Evolutionary conservation across 2,113 vertebrate species (phyloP), one percentile per base, ranked within the genome.

Genomic region (Monopterus albus): DNA sequence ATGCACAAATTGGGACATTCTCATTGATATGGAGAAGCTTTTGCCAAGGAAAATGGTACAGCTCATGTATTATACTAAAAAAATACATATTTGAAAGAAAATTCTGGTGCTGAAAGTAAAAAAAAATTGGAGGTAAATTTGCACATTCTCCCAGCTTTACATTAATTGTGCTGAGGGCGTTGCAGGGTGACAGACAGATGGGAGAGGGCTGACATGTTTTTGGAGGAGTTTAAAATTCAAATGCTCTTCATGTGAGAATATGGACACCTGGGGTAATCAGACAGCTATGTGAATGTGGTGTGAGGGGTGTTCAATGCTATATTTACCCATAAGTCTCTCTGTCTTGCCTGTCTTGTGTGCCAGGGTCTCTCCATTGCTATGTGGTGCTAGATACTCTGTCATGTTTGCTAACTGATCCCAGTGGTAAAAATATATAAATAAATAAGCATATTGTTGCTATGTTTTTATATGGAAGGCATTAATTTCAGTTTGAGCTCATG

Each of bases 181-280:
- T 31, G 73, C 66, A 15, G 80, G 79, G 80, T 89, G 89, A 89
- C 89, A 88, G 86, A 69, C 87, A 87, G 84, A 78, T 78, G 75
- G 76, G 71, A 3, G 73, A 85, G 75, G 68, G 78, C 82, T 79
- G 88, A 88, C 81, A 79, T 88, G 85, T 90, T 88, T 88, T 84
- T 61, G 78, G 83, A 62, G 58, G 72, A 84, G 78, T 88, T 90
- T 87, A 88, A 86, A 88, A 89, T 88, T 88, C 81, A 89, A 81
- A 87, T 67, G 64, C 78, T 87, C 64, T 75, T 77, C 71, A 75
- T 85, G 87, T 85, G 71, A 87, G 83, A 86, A 88, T 84, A 52
- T 72, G 78, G 84, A 87, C 88, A 89, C 90, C 88, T 91, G 75
- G 74, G 82, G 61, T 88, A 88, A 84, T 90, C 85, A 87, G 70